Conservation (phyloP, 2,113 vertebrate genomes). For the Irena cyanogastra region DNA sequence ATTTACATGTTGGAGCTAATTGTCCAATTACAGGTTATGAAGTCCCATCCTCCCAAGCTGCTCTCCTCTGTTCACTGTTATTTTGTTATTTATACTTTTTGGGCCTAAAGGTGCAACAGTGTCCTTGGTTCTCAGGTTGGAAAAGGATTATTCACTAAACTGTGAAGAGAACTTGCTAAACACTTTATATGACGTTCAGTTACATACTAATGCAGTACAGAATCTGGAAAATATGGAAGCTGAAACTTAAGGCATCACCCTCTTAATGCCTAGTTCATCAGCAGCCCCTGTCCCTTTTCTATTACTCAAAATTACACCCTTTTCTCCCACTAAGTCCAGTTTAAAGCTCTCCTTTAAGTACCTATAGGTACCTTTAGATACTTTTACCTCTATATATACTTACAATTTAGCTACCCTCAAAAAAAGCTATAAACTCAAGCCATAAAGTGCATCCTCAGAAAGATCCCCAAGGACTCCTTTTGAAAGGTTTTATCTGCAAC, state of each 20-base stretch:
- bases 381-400: not conserved
- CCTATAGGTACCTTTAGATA: not conserved
- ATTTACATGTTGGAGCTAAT: not conserved
- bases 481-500: not conserved
- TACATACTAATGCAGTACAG: not conserved
- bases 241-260: not conserved
- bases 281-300: not conserved
- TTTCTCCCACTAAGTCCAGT: not conserved
- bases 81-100: not conserved
- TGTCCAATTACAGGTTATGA: not conserved
- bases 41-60: not conserved
- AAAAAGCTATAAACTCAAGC: not conserved
- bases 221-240: not conserved
- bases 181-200: not conserved
- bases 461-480: fast-evolving
- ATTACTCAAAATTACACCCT: not conserved
- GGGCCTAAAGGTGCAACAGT: not conserved
- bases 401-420: not conserved
- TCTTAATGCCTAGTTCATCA: not conserved
- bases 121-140: not conserved
- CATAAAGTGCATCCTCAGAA: not conserved
- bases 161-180: not conserved
- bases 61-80: not conserved
- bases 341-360: not conserved
- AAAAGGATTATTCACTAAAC: not conserved